Percentiles rank a stretch among this genome's conserved stretches.
Evolutionary conservation across 2,113 vertebrate species (phyloP).

Genomic region (Excalfactoria chinensis): DNA sequence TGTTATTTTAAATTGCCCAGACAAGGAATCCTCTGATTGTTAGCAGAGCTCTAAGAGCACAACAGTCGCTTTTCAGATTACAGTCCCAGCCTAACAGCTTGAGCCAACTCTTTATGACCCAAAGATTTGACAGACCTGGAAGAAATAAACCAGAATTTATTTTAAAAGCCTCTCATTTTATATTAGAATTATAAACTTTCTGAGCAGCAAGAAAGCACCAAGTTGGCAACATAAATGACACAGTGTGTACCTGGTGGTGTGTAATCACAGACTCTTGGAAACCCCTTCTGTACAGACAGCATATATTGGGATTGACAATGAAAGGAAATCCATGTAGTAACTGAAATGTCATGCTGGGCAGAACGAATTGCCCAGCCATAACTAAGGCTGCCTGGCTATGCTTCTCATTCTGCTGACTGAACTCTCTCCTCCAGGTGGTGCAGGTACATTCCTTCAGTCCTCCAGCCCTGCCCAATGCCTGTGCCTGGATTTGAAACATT

Average conservation of each 20-base stretch:
- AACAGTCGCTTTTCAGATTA: too few relatives aligned
- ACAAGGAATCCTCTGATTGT: not conserved
- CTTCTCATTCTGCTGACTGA: not conserved
- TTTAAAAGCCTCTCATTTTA: not conserved
- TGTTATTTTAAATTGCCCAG: not conserved
- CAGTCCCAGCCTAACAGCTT: not conserved
- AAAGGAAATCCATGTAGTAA: not conserved
- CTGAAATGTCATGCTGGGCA: not conserved
- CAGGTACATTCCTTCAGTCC: not conserved
- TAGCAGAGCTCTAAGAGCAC: not conserved
- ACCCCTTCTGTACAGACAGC: not conserved
- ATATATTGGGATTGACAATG: not conserved
- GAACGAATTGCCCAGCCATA: not conserved
- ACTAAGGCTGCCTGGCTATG: not conserved
- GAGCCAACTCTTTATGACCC: not conserved
- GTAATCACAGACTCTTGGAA: not conserved
- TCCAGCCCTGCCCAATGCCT: not conserved
- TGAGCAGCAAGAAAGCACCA: not conserved
- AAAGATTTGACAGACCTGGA: not conserved
- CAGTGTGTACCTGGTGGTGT: not conserved
- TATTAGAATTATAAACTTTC: not conserved
- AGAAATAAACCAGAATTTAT: not conserved
- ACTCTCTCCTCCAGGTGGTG: not conserved
- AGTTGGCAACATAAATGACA: not conserved
- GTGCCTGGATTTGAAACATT: not conserved